A percentile compares a stretch with the other conserved stretches of the same genome.
These are phyloP conservation scores for Melanargia galathea DNA, from an alignment of 2,888 invertebrate species.

Conservation along the genomic window DNA sequence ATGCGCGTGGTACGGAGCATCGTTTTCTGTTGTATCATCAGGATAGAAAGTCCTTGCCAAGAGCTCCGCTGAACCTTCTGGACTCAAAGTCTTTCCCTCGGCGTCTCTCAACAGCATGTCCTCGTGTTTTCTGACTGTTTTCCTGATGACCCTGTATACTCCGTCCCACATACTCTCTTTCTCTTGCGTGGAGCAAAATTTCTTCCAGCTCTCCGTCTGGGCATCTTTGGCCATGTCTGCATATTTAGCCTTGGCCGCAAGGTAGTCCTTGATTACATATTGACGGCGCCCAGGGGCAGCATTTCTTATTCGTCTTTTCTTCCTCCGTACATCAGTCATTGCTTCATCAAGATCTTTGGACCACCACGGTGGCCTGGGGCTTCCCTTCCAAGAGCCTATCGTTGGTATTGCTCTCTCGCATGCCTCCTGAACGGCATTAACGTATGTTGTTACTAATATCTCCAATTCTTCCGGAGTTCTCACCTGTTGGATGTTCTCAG, in stretches of 20 bases:
- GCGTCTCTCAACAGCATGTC: conserved; percentile 24
- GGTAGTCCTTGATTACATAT: conserved; percentile 37
- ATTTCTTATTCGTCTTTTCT: conserved; percentile 22
- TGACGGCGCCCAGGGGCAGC: conserved; percentile 17
- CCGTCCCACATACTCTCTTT: no score
- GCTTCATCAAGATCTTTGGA: background rate
- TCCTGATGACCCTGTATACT: no score
- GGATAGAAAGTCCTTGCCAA: conserved; percentile 41
- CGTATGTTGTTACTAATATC: background rate
- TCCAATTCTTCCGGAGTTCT: conserved; percentile 8
- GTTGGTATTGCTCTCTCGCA: background rate
- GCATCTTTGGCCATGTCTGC: conserved; percentile 20
- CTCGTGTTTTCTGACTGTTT: conserved; percentile 21
- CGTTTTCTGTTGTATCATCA: conserved; percentile 25
- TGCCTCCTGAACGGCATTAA: background rate
- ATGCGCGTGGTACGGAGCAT: conserved; percentile 8
- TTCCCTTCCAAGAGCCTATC: background rate
- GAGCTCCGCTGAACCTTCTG: conserved; percentile 36
- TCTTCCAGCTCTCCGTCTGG: conserved; percentile 24
- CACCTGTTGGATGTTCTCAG: background rate
- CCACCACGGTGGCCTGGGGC: conserved; percentile 1
- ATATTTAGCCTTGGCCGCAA: conserved; percentile 29
- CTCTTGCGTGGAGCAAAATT: conserved; percentile 11
- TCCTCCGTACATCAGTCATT: background rate
- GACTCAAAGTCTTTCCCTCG: conserved; percentile 25